Evolutionary conservation across 2,888 invertebrate genomes (phyloP), one percentile per base, ranked within the genome.

Genomic region (Marronus borbonicus): DNA sequence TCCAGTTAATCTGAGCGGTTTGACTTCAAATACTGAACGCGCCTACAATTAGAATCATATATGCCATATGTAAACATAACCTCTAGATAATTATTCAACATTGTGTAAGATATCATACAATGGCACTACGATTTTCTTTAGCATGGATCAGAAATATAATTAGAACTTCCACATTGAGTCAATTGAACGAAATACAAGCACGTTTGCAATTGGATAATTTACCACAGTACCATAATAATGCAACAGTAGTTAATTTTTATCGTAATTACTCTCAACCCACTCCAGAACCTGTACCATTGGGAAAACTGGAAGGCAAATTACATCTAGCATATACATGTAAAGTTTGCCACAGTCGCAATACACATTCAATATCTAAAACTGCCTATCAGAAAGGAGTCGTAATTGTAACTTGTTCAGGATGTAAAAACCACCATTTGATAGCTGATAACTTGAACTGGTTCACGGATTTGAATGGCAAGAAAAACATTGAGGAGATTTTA

Each of bases 391-490:
- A 94, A 85, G 98, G 99, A 14, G 95, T 99, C 12, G 97, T 99
- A 0, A 96, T 99, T 81, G 96, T 98, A 0, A 93, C 92, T 76
- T 99, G 99, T 87, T 92, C 93, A 76, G 95, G 95, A 0, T 98
- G 98, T 86, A 89, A 92, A 65, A 98, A 96, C 86, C 93, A 96
- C 87, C 99, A 99, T 89, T 90, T 99, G 31, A 98, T 99, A 82
- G 98, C 98, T 0, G 98, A 99, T 87, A 98, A 99, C 88, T 90
- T 99, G 1, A 95, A 95, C 81, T 99, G 98, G 98, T 99, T 98
- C 87, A 90, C 93, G 0, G 95, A 97, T 85, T 89, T 95, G 85
- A 90, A 93, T 84, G 93, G 93, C 0, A 93, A 92, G 84, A 92
- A 91, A 81, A 98, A 98, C 86, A 96, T 99, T 83, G 98, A 98